phyloP scores from a whole-genome alignment of 2,888 invertebrate genomes.

The Morpho deidamia region DNA sequence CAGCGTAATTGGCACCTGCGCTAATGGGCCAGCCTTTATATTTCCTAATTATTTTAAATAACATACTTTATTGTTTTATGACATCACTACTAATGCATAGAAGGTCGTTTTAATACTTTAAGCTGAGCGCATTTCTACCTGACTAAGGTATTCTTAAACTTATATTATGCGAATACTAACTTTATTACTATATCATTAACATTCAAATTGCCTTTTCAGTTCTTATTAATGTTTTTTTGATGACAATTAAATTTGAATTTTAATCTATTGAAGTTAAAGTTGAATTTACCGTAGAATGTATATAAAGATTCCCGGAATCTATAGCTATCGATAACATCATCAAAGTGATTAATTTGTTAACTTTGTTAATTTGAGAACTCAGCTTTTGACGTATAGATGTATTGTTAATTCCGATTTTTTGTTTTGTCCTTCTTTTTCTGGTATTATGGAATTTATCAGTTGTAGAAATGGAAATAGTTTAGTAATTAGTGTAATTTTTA shows the following conservation, averaged over 20 bases:
- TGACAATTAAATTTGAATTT: too few species aligned
- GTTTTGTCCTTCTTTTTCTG: not conserved
- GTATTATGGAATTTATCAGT: not conserved
- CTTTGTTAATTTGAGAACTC: conserved; percentile 13
- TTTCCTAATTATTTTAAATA: too few species aligned
- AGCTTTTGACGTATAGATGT: conserved; percentile 1
- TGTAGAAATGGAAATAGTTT: not conserved
- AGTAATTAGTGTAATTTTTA: not conserved
- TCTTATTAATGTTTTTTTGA: not conserved
- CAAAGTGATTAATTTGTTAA: conserved; percentile 18
- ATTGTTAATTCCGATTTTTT: conserved; percentile 2
- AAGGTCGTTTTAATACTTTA: conserved; percentile 4
- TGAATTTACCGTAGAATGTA: too few species aligned
- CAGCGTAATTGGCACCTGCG: too few species aligned
- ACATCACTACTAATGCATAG: conserved; percentile 1
- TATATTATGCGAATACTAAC: not conserved
- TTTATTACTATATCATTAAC: not conserved
- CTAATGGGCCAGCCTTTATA: too few species aligned
- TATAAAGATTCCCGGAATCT: not conserved
- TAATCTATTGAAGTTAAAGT: too few species aligned
- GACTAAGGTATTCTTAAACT: not conserved
- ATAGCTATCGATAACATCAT: conserved; percentile 13
- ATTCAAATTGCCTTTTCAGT: not conserved
- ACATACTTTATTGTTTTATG: not conserved
- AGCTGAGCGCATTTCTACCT: conserved; percentile 10